phyloP scores from a whole-genome alignment of 2,113 vertebrate species.

The Paralichthys olivaceus region DNA sequence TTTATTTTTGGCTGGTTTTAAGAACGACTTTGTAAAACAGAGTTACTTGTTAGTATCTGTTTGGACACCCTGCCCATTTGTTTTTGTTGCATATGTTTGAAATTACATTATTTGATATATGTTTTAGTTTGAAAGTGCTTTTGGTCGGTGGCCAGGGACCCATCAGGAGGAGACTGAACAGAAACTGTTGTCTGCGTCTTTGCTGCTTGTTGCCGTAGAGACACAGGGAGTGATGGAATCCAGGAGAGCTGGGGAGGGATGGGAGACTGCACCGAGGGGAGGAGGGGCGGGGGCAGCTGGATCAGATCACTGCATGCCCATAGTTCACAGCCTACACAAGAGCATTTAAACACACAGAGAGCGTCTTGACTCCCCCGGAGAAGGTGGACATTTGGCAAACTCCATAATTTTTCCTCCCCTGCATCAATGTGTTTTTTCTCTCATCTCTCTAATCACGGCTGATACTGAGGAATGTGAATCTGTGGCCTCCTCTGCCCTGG shows the following conservation, averaged over 20 bases:
- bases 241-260: slow-evolving; percentile 70
- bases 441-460: slow-evolving; percentile 56
- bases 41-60: slow-evolving; percentile 55
- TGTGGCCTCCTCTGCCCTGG: slow-evolving; percentile 48
- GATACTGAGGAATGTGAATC: slow-evolving; percentile 72
- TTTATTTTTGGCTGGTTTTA: slow-evolving; percentile 3
- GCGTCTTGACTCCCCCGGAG: slow-evolving; percentile 14
- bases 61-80: slow-evolving; percentile 57
- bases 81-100: slow-evolving; percentile 69
- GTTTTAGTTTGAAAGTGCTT: slow-evolving; percentile 68
- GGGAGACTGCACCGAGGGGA: slow-evolving; percentile 13
- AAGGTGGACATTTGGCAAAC: slow-evolving; percentile 41
- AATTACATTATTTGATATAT: slow-evolving; percentile 72
- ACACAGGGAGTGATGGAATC: slow-evolving; percentile 79
- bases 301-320: slow-evolving; percentile 60
- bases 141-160: slow-evolving; percentile 77
- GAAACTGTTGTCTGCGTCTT: slow-evolving; percentile 77
- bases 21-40: slow-evolving; percentile 4
- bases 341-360: slow-evolving; percentile 51
- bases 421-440: slow-evolving; percentile 50
- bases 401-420: slow-evolving; percentile 29
- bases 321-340: slow-evolving; percentile 55
- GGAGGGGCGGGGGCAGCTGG: slow-evolving; percentile 53
- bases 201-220: slow-evolving; percentile 75
- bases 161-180: slow-evolving; percentile 79